phyloP scores from a whole-genome alignment of 2,113 vertebrate species.

The Rhegmatorhina hoffmannsi region DNA sequence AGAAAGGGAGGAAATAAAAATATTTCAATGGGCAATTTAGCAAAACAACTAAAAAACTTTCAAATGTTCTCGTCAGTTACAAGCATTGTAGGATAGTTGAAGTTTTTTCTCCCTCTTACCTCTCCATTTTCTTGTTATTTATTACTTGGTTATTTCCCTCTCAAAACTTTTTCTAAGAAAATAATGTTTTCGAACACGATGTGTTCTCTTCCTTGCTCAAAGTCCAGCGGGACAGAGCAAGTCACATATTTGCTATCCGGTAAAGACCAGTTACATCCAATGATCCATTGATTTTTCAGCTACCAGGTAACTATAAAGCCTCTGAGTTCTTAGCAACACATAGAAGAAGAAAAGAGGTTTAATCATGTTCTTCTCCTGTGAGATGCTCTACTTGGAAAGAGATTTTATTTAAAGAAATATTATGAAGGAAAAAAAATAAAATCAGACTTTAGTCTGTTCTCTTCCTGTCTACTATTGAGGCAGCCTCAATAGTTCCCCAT shows the following conservation, averaged over 20 bases:
- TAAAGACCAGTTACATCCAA: neutral
- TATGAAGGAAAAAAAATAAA: neutral
- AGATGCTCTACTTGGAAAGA: neutral
- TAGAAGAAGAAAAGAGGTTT: neutral
- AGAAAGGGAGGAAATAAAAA: neutral
- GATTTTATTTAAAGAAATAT: neutral
- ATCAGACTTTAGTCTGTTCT: neutral
- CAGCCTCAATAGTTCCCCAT: neutral
- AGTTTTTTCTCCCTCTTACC: rapidly evolving
- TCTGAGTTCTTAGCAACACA: neutral
- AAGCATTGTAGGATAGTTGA: neutral
- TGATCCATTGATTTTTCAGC: neutral
- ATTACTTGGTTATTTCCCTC: neutral
- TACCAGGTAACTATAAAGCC: neutral
- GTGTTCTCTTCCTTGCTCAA: neutral
- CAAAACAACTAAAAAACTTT: conserved; percentile 2
- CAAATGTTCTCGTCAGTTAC: neutral
- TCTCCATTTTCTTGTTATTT: neutral
- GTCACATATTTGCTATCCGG: neutral
- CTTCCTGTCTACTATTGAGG: neutral
- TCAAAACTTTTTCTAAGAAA: neutral
- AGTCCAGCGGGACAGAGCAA: neutral
- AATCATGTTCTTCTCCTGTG: neutral
- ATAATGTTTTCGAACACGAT: neutral
- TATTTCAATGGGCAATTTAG: neutral